phyloP scores from a whole-genome alignment of 2,797 vertebrate species.

The Huso huso region DNA sequence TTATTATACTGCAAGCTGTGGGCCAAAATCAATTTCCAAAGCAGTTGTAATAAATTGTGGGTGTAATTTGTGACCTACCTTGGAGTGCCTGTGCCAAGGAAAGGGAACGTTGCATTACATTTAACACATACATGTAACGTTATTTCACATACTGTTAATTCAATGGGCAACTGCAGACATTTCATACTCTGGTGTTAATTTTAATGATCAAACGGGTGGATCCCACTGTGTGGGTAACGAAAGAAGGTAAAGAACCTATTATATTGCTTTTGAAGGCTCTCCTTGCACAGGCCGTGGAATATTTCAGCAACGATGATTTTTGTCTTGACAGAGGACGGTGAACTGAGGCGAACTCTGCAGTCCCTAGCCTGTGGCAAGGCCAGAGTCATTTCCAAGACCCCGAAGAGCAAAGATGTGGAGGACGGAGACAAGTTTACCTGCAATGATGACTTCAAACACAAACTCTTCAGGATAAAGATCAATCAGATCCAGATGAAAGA shows the following conservation, averaged over 20 bases:
- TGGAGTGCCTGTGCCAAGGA: too few species aligned
- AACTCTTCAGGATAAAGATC: conserved; percentile 98
- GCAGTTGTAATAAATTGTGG: too few species aligned
- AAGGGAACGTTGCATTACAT: too few species aligned
- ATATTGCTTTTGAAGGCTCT: not conserved
- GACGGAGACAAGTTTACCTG: conserved; percentile 96
- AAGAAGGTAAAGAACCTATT: not conserved
- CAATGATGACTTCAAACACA: conserved; percentile 97
- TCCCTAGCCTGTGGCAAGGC: conserved; percentile 98
- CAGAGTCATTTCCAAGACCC: conserved; percentile 85
- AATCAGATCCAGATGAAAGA: conserved; percentile 99
- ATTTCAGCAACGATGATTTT: not conserved
- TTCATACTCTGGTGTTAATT: too few species aligned
- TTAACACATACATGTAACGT: too few species aligned
- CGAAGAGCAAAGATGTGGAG: conserved; percentile 98
- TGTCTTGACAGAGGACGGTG: conserved; percentile 79
- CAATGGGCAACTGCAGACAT: too few species aligned
- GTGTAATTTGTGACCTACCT: too few species aligned
- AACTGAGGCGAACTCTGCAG: conserved; percentile 89
- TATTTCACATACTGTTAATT: too few species aligned
- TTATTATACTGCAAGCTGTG: conserved; percentile 43
- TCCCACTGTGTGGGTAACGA: too few species aligned
- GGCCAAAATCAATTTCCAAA: too few species aligned
- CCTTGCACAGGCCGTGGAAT: too few species aligned
- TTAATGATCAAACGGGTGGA: too few species aligned